These are phyloP conservation scores for Bimastos eiseni DNA, from an alignment of 2,888 invertebrate genomes.

Conservation along the genomic window DNA sequence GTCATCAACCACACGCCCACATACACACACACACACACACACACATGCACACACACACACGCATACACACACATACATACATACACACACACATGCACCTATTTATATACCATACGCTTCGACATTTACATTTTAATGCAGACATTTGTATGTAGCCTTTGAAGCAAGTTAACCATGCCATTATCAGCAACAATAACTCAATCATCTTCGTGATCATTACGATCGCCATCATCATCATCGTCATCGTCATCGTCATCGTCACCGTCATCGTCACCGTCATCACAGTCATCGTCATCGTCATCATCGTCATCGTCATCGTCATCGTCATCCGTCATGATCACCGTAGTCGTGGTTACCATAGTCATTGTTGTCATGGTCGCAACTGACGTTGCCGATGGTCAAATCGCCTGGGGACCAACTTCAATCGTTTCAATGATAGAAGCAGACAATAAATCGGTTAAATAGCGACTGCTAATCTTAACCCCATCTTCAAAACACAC, in stretches of 20 bases:
- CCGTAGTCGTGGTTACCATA: conserved; percentile 25
- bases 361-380: not conserved
- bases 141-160: too few species aligned
- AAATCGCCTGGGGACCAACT: not conserved
- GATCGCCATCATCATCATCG: conserved; percentile 21
- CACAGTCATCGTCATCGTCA: not conserved
- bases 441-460: not conserved
- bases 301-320: not conserved
- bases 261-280: not conserved
- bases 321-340: conserved; percentile 23
- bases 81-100: not conserved
- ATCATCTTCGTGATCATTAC: conserved; percentile 20
- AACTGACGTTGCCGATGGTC: not conserved
- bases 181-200: too few species aligned
- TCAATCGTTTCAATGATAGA: not conserved
- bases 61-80: not conserved
- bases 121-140: too few species aligned
- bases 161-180: too few species aligned
- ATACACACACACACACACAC: not conserved
- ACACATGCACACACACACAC: not conserved
- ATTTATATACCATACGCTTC: not conserved
- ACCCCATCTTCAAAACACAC: not conserved
- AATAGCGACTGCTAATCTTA: not conserved
- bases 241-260: conserved; percentile 28
- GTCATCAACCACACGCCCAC: not conserved